Conservation (phyloP, 2,888 invertebrate genomes). For the Trichacis sp. region DNA sequence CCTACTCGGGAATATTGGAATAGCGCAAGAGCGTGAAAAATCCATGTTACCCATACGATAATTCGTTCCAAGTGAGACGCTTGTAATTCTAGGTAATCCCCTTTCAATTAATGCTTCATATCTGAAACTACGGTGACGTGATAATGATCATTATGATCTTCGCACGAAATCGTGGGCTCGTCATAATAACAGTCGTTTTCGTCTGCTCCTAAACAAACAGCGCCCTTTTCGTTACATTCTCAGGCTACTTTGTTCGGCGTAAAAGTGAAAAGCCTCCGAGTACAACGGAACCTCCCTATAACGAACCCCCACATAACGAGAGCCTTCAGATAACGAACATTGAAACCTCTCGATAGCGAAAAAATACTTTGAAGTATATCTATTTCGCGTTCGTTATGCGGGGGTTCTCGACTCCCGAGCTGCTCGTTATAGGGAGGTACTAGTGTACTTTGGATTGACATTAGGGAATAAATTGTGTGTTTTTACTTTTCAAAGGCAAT, state of each 20-base stretch:
- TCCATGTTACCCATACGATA: conserved; percentile 8
- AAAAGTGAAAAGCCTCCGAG: too few species aligned
- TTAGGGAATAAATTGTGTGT: too few species aligned
- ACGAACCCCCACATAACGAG: too few species aligned
- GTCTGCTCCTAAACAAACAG: background rate
- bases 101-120: conserved; percentile 34
- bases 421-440: too few species aligned
- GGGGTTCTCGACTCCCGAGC: too few species aligned
- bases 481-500: too few species aligned
- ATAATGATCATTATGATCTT: conserved; percentile 22
- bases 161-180: conserved; percentile 4
- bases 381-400: too few species aligned
- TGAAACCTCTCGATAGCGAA: too few species aligned
- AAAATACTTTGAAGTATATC: too few species aligned
- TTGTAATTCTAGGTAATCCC: conserved; percentile 17
- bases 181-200: background rate
- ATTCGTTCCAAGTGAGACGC: conserved; percentile 26
- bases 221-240: background rate
- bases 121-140: conserved; percentile 6
- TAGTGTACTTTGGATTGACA: too few species aligned
- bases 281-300: too few species aligned
- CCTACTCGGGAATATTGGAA: conserved; percentile 14
- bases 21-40: conserved; percentile 14
- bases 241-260: background rate
- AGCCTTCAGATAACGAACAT: too few species aligned